Conservation (phyloP, 2,113 vertebrate genomes). For the Dryoscopus gambensis region DNA sequence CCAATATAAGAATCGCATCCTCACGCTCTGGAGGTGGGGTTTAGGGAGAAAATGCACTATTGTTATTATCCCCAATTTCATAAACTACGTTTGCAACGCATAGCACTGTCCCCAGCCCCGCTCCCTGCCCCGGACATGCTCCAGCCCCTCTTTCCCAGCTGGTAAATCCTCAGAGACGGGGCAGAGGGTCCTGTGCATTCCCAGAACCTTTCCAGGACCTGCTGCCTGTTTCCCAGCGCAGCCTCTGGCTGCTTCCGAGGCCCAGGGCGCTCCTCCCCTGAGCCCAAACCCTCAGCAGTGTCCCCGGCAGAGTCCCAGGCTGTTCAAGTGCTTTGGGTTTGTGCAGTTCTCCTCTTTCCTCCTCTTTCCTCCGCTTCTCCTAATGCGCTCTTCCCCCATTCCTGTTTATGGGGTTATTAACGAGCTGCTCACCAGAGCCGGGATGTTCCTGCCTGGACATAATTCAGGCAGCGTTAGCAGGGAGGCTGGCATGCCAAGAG, state of each 20-base stretch:
- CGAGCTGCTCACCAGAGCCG: not conserved
- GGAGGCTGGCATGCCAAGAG: not conserved
- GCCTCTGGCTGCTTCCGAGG: not conserved
- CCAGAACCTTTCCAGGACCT: not conserved
- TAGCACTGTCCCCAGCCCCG: not conserved
- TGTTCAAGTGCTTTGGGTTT: not conserved
- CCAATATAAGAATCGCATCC: not conserved
- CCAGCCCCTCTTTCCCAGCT: not conserved
- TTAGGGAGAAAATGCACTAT: not conserved
- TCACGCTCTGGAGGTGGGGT: not conserved
- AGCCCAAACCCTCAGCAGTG: fast-evolving
- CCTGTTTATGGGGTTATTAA: not conserved
- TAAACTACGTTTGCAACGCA: not conserved
- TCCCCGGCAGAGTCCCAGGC: not conserved
- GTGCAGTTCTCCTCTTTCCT: not conserved
- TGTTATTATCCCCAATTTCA: not conserved
- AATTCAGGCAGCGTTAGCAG: not conserved
- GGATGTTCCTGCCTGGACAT: not conserved
- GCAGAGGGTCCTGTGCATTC: not conserved
- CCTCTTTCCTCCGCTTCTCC: not conserved
- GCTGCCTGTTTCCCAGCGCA: not conserved
- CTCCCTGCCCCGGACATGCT: not conserved
- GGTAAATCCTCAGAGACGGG: not conserved
- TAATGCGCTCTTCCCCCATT: not conserved
- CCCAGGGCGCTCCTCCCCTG: not conserved